Conservation (phyloP, 1,140 invertebrate genomes). For the Drosophila oshimai region DNA sequence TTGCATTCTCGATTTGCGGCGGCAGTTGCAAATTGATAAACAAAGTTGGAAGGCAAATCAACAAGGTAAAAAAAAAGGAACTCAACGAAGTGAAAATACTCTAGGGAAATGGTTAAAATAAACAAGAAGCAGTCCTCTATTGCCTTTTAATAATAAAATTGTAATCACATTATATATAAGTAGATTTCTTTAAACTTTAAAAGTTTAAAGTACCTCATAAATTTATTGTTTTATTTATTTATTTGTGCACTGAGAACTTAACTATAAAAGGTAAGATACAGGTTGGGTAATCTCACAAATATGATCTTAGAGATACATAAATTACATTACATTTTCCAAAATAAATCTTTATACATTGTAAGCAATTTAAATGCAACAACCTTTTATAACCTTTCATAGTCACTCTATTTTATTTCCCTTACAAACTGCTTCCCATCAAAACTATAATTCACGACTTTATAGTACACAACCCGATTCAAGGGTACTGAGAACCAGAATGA, state of each 20-base stretch:
- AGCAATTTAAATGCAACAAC: not conserved
- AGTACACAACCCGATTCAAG: not conserved
- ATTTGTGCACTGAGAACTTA: no score
- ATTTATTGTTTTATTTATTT: not conserved
- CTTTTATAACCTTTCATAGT: not conserved
- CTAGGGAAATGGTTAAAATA: not conserved
- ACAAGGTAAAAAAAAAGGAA: not conserved
- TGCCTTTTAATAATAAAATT: no score
- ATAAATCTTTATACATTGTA: no score
- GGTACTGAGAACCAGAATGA: not conserved
- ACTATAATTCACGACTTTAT: not conserved
- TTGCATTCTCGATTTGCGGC: constrained; percentile 29
- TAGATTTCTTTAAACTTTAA: no score
- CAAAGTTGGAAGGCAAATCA: not conserved
- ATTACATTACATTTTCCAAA: no score
- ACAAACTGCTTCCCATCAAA: not conserved
- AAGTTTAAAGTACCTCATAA: no score
- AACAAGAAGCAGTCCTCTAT: not conserved
- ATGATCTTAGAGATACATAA: no score
- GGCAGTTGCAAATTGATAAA: constrained; percentile 32
- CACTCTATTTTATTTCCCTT: not conserved
- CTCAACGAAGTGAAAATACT: not conserved
- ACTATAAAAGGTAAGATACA: no score
- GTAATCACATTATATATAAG: no score
- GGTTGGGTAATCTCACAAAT: no score